Percentiles rank a stretch among this genome's conserved stretches.
Evolutionary conservation across 2,888 invertebrate genomes (phyloP).

Genomic region (Spisula subtruncata): DNA sequence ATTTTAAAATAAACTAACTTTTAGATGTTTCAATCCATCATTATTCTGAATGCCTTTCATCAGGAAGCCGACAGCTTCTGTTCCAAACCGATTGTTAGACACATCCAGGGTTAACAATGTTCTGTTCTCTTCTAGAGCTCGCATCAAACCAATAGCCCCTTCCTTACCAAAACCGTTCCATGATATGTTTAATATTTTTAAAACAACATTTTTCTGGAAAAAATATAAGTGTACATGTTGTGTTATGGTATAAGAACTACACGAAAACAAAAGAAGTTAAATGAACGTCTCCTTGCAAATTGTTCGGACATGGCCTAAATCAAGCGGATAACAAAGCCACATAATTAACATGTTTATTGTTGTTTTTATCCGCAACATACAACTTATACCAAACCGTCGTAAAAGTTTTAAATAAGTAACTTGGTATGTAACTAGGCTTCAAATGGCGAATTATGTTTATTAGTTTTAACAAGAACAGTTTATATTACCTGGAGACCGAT

Average conservation of each 20-base stretch:
- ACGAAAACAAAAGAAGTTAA: too few relatives aligned
- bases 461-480: not conserved
- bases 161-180: conserved; percentile 81
- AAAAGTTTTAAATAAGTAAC: too few relatives aligned
- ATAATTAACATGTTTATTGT: too few relatives aligned
- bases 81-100: conserved; percentile 78
- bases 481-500: conserved; percentile 75
- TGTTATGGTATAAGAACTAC: too few relatives aligned
- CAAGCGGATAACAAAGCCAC: too few relatives aligned
- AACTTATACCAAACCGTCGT: too few relatives aligned
- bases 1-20: conserved; percentile 64
- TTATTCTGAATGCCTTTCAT: conserved; percentile 79
- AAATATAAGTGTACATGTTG: not conserved
- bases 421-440: too few relatives aligned
- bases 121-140: conserved; percentile 76
- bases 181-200: conserved; percentile 76
- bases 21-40: conserved; percentile 74
- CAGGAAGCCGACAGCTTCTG: conserved; percentile 72
- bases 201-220: conserved; percentile 77
- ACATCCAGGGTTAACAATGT: conserved; percentile 79
- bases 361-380: too few relatives aligned
- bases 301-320: too few relatives aligned
- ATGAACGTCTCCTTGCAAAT: too few relatives aligned
- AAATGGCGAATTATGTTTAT: too few relatives aligned
- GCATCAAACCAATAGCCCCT: conserved; percentile 74